phyloP scores from a whole-genome alignment of 2,797 vertebrate species.

The Acestrorhynchus altus region DNA sequence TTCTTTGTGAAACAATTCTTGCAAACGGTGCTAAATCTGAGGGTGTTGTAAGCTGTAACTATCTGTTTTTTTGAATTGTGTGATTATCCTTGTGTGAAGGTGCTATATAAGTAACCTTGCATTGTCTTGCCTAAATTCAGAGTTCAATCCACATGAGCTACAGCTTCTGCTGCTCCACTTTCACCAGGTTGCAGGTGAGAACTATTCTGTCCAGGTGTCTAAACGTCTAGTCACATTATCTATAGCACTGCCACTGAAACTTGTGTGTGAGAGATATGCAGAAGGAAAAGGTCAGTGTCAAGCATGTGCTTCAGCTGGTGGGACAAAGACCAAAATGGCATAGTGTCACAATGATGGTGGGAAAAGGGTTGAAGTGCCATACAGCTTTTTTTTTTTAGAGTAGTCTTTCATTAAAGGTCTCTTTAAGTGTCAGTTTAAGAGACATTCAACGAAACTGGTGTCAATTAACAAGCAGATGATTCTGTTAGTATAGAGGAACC shows the following conservation, averaged over 20 bases:
- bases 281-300: not conserved
- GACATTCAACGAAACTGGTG: not conserved
- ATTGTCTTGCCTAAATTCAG: too few relatives aligned
- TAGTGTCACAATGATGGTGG: not conserved
- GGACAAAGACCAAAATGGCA: not conserved
- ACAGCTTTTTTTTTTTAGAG: not conserved
- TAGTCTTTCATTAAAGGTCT: too few relatives aligned
- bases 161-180: too few relatives aligned
- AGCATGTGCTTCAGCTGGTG: not conserved
- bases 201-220: not conserved
- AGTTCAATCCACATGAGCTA: too few relatives aligned
- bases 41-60: too few relatives aligned
- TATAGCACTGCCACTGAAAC: not conserved
- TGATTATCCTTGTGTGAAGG: too few relatives aligned
- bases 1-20: too few relatives aligned
- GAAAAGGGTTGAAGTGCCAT: not conserved
- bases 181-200: not conserved
- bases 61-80: too few relatives aligned
- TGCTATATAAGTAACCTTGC: too few relatives aligned
- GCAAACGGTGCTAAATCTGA: too few relatives aligned
- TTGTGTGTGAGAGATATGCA: constrained; percentile 4
- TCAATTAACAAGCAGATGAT: too few relatives aligned
- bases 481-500: too few relatives aligned
- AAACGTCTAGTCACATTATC: not conserved
- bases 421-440: not conserved